These are phyloP conservation scores for Drosophila micromelanica DNA, from an alignment of 1,140 invertebrate species.

Conservation along the genomic window DNA sequence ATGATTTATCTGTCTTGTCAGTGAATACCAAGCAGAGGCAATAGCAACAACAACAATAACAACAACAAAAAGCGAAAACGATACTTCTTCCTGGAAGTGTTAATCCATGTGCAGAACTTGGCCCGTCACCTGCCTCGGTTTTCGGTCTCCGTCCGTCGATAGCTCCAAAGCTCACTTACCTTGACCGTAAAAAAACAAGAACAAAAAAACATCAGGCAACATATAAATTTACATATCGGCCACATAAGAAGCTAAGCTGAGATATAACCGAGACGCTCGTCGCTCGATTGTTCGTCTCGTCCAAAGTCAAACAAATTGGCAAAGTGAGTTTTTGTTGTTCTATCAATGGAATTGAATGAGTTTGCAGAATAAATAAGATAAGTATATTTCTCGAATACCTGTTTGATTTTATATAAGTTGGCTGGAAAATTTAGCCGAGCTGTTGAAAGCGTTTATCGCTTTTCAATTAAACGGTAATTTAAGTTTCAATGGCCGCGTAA, in stretches of 20 bases:
- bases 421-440: neutral
- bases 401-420: neutral
- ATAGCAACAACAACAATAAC: slow-evolving; percentile 9
- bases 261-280: slow-evolving; percentile 17
- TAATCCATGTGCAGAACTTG: slow-evolving; percentile 32
- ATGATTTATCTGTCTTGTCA: slow-evolving; percentile 67
- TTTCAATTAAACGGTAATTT: slow-evolving; percentile 67
- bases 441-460: slow-evolving; percentile 49
- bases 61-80: slow-evolving; percentile 37
- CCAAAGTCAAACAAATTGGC: slow-evolving; percentile 37
- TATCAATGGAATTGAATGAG: neutral
- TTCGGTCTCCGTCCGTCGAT: slow-evolving; percentile 28
- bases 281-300: slow-evolving; percentile 3
- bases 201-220: neutral
- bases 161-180: slow-evolving; percentile 56
- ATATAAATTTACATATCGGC: slow-evolving; percentile 57
- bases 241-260: slow-evolving; percentile 8
- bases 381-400: neutral
- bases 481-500: slow-evolving; percentile 14
- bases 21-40: slow-evolving; percentile 24
- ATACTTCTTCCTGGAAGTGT: slow-evolving; percentile 75
- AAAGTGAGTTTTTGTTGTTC: slow-evolving; percentile 15
- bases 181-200: slow-evolving; percentile 56
- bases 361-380: neutral
- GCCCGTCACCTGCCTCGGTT: slow-evolving; percentile 48